These are phyloP conservation scores for Cyrtodaria siliqua DNA, from an alignment of 2,888 invertebrate genomes.

Conservation along the genomic window DNA sequence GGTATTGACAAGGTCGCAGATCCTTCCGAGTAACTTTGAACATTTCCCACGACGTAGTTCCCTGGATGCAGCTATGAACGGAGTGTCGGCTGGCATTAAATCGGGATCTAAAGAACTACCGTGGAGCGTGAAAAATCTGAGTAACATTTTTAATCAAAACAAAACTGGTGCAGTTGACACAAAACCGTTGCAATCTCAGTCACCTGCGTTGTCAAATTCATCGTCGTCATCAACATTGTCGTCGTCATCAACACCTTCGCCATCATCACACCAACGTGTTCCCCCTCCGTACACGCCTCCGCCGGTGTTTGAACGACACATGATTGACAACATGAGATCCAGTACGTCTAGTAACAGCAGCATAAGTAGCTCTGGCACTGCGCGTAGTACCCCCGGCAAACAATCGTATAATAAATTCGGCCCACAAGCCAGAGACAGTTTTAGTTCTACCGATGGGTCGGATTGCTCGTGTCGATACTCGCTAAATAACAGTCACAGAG, in stretches of 20 bases:
- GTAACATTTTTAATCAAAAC: slow-evolving; percentile 67
- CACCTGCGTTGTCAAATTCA: slow-evolving; percentile 7
- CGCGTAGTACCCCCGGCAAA: slow-evolving; percentile 32
- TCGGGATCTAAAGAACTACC: slow-evolving; percentile 65
- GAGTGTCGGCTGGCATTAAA: slow-evolving; percentile 11
- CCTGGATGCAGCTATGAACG: slow-evolving; percentile 28
- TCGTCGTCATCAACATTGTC: slow-evolving; percentile 11
- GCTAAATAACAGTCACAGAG: slow-evolving; percentile 52
- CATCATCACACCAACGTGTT: slow-evolving; percentile 29
- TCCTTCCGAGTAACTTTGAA: slow-evolving; percentile 6
- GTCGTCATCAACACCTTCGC: slow-evolving; percentile 13
- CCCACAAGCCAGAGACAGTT: slow-evolving; percentile 70
- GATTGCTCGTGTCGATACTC: slow-evolving; percentile 69
- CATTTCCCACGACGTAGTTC: slow-evolving; percentile 15
- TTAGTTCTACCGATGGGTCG: slow-evolving; percentile 70
- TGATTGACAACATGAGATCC: slow-evolving; percentile 62
- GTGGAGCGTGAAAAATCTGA: slow-evolving; percentile 79
- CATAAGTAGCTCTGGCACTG: slow-evolving; percentile 58
- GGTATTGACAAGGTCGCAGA: slow-evolving; percentile 23
- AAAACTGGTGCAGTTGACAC: slow-evolving; percentile 27
- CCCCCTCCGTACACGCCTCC: slow-evolving; percentile 73
- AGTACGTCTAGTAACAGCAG: slow-evolving; percentile 77
- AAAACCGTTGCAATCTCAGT: slow-evolving; percentile 1
- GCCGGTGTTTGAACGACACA: slow-evolving; percentile 69
- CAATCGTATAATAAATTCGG: slow-evolving; percentile 54